phyloP scores from a whole-genome alignment of 2,888 invertebrate species.

The Nomada lathburiana region DNA sequence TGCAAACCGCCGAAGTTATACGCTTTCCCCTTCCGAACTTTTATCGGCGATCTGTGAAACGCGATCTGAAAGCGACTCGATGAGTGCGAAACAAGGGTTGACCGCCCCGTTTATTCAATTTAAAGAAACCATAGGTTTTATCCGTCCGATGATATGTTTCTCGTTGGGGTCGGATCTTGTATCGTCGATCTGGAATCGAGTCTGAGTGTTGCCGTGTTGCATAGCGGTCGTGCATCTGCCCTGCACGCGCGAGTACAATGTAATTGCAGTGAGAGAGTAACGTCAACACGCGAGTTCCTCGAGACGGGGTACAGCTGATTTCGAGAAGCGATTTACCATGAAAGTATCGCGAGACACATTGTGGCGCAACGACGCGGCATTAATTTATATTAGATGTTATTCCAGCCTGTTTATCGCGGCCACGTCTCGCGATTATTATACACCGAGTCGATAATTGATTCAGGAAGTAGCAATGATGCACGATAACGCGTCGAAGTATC shows the following conservation, averaged over 20 bases:
- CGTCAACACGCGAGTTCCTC: conserved; percentile 50
- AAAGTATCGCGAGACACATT: conserved; percentile 43
- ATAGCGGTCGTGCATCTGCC: conserved; percentile 57
- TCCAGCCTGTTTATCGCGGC: conserved; percentile 11
- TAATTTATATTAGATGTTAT: conserved; percentile 25
- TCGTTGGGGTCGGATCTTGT: conserved; percentile 65
- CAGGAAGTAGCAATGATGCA: not conserved
- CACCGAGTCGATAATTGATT: conserved; percentile 2
- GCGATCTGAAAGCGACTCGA: conserved; percentile 24
- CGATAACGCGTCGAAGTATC: not conserved
- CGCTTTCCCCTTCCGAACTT: conserved; percentile 23
- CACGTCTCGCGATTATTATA: conserved; percentile 16
- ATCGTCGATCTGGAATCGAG: conserved; percentile 55
- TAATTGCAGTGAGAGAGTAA: conserved; percentile 37
- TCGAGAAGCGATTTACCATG: conserved; percentile 55
- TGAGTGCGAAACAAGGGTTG: conserved; percentile 41
- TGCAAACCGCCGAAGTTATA: conserved; percentile 30
- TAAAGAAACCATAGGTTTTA: conserved; percentile 38
- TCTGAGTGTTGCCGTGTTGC: conserved; percentile 36
- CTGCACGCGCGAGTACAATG: conserved; percentile 33
- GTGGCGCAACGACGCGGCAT: conserved; percentile 31
- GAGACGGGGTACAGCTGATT: conserved; percentile 59
- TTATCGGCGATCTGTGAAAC: conserved; percentile 62
- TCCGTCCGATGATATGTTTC: conserved; percentile 53
- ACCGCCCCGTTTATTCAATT: conserved; percentile 14